Evolutionary conservation across 64 coral and sea anemone species (phyloP).

Genomic region (Montipora sp.): DNA sequence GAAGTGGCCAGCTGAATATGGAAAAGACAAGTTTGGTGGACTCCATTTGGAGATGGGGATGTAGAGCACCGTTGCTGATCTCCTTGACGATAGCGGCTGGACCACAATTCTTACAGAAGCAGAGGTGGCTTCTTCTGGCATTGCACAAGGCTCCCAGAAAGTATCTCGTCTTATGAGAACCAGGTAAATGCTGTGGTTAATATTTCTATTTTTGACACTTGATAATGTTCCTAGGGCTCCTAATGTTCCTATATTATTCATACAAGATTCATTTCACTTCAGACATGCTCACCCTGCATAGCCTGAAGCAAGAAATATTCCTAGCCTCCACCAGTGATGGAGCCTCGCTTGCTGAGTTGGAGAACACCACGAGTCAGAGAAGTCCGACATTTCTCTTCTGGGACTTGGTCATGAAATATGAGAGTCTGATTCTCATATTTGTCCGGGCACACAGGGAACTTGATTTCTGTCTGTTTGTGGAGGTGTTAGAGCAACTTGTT

Average conservation of each 20-base stretch:
- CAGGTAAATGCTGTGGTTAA: constrained; percentile 43
- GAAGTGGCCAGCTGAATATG: constrained; percentile 61
- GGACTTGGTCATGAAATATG: constrained; percentile 52
- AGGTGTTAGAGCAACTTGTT: constrained; percentile 69
- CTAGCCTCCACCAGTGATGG: constrained; percentile 7
- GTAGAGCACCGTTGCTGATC: constrained; percentile 62
- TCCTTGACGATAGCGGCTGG: constrained; percentile 74
- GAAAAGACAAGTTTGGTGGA: constrained; percentile 49
- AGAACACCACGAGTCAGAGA: constrained; percentile 38
- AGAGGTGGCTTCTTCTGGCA: constrained; percentile 70
- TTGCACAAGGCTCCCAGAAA: constrained; percentile 56
- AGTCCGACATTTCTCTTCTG: constrained; percentile 73
- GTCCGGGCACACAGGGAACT: neutral
- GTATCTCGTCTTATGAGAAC: constrained; percentile 72
- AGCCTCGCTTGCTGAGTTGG: constrained; percentile 31
- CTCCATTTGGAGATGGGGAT: constrained; percentile 72
- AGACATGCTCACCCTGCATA: constrained; percentile 60
- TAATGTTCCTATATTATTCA: neutral
- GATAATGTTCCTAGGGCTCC: neutral
- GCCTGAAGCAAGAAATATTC: constrained; percentile 47
- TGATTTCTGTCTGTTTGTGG: constrained; percentile 5
- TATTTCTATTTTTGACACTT: constrained; percentile 31
- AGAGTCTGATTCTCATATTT: constrained; percentile 60
- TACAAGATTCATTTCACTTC: neutral
- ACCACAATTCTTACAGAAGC: constrained; percentile 69